Evolutionary conservation across 2,113 vertebrate genomes (phyloP), one percentile per base, ranked within the genome.

Genomic region (Neotragus pygmaeus): DNA sequence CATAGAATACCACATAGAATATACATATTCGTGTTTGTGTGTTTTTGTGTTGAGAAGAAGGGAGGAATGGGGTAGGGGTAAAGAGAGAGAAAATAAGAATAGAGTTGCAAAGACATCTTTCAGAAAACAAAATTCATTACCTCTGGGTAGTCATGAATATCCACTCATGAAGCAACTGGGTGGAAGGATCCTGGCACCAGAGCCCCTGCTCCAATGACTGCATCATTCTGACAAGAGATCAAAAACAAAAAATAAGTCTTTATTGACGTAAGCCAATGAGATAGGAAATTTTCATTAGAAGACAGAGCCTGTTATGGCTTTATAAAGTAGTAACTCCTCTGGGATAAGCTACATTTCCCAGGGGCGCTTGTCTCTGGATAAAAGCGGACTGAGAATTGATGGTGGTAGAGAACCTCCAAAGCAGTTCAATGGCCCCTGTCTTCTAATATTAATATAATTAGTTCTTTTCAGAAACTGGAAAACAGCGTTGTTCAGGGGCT

Each of bases 121-220:
- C 16, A 43, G 3, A 85, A 28, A 3, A 19, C 51, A 3, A 15
- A 53, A 27, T 30, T 60, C 39, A 77, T 36, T 83, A 55, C 91
- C 53, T 81, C 62, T 66, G 23, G 19, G 23, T 15, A 80, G 36
- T 12, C 62, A 25, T 27, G 33, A 75, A 5, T 57, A 2, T 55
- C 7, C n/a, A 45, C 2, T 15, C 0, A 0, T 11, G 9, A 60
- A 91, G 9, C 3, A 11, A 47, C 21, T 39, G 1, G 13, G 45
- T 13, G 30, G 3, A 81, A 85, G 10, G 5, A 92, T 43, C 14
- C 17, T 19, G 4, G 33, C 9, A 66, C 4, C 6, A 84, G 33
- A 95, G 33, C 2, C 49, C 33, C 3, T 47, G 25, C 9, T 87
- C 7, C 25, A 75, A 13, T 28, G 33, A 70, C 78, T 14, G 1